These are phyloP conservation scores for Parthenolecanium corni DNA, from an alignment of 2,888 invertebrate species.

Conservation along the genomic window DNA sequence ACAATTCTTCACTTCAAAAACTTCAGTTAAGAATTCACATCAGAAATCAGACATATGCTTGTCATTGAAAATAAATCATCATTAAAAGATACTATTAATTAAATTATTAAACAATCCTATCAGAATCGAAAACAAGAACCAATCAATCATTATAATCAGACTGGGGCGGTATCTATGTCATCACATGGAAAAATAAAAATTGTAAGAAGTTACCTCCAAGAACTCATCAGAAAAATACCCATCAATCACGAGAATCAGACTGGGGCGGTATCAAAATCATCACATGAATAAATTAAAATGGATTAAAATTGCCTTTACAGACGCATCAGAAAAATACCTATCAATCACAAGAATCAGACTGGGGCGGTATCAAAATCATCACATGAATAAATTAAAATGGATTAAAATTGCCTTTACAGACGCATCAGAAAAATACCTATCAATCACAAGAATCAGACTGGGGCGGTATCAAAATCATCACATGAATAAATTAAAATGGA, in stretches of 20 bases:
- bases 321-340: no score
- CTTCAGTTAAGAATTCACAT: neutral
- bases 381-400: neutral
- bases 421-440: no score
- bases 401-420: neutral
- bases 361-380: conserved; percentile 6
- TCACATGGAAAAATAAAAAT: no score
- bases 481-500: neutral
- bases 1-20: neutral
- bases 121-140: no score
- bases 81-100: neutral
- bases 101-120: no score
- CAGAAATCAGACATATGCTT: conserved; percentile 5
- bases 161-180: no score
- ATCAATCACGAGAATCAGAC: neutral
- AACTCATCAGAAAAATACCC: conserved; percentile 1
- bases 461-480: conserved; percentile 9
- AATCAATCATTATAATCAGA: no score
- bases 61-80: conserved; percentile 1
- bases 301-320: neutral
- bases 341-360: conserved; percentile 18
- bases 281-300: neutral
- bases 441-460: conserved; percentile 16
- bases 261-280: conserved; percentile 13
- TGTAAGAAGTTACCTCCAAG: no score